Percentiles rank a stretch among this genome's conserved stretches.
phyloP scores from a whole-genome alignment of 2,888 invertebrate genomes.

The Chalcis sispes region DNA sequence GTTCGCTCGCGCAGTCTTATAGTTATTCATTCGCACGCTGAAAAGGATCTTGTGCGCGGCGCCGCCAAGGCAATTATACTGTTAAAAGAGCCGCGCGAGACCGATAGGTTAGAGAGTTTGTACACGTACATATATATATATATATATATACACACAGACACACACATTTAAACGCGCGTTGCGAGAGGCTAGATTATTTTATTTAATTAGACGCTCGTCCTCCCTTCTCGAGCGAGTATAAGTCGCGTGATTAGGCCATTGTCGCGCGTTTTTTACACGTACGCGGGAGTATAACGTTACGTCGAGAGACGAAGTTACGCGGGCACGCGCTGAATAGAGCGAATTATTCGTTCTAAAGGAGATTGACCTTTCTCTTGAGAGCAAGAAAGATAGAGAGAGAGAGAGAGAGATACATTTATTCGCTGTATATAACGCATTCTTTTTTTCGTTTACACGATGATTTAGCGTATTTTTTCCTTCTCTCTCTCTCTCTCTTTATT shows the following conservation, averaged over 20 bases:
- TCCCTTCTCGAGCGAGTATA: constrained; percentile 1
- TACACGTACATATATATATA: too few relatives aligned
- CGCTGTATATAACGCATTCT: too few relatives aligned
- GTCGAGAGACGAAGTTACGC: too few relatives aligned
- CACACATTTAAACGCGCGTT: too few relatives aligned
- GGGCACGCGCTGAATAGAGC: too few relatives aligned
- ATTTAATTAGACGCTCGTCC: constrained; percentile 35
- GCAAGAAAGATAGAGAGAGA: not conserved
- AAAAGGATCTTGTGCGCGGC: not conserved
- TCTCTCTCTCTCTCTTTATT: too few relatives aligned
- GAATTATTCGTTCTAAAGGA: constrained; percentile 11
- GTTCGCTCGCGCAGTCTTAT: not conserved
- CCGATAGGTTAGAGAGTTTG: constrained; percentile 38
- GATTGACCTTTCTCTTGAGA: constrained; percentile 19
- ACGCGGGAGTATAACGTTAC: not conserved
- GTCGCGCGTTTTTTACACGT: constrained; percentile 28
- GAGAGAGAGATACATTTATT: too few relatives aligned
- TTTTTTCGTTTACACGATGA: constrained; percentile 8
- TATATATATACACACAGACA: too few relatives aligned
- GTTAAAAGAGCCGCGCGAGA: constrained; percentile 32
- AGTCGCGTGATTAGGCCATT: constrained; percentile 38
- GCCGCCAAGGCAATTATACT: constrained; percentile 12
- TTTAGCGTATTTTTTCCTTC: too few relatives aligned
- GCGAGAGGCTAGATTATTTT: too few relatives aligned
- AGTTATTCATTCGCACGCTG: too few relatives aligned